Base-by-base conservation (phyloP, 2,888 invertebrate species). In the Thecophora atra region DNA sequence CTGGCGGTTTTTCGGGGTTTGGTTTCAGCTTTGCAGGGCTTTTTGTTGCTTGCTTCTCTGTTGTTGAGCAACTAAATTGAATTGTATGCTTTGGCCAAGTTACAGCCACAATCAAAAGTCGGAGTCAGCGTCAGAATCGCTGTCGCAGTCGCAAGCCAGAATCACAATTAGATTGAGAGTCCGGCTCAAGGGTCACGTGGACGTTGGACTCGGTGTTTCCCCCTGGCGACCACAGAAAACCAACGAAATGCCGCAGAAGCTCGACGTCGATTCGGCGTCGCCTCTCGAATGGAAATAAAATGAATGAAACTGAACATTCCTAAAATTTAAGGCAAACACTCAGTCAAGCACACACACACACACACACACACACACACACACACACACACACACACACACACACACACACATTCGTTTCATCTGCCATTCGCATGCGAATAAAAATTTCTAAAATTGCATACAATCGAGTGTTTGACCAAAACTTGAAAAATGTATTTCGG, bases 401-500 rank as follows among this genome's bases (percentile, higher is more conserved):
- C 17, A 30, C n/a, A 13, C 19, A n/a, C 47, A 51, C 28, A 26
- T 30, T 51, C 26, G 37, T 21, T 52, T 8, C 26, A 28, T 54
- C 70, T 71, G 70, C 52, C 37, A 60, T 60, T 66, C 66, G 66
- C 71, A 67, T 30, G 21, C 51, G 58, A 66, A 66, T 72, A 66
- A 72, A 72, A 66, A 65, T 74, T 76, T 76, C 68, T 70, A 72
- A 76, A 73, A 74, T 73, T 64, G 68, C 72, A 62, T 42, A 51
- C 63, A 58, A 28, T 51, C 47, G 74, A 78, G 78, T 76, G 74
- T 78, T 78, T 78, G 75, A 73, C 69, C 58, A 78, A 76, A 77
- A 78, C 78, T 78, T 77, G 75, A 78, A 77, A 77, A 76, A 75
- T 77, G 74, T 77, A 75, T 75, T 75, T 1, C 11, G 6, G 37